phyloP scores from a whole-genome alignment of 1,140 invertebrate species.

The Reticulitermes speratus region DNA sequence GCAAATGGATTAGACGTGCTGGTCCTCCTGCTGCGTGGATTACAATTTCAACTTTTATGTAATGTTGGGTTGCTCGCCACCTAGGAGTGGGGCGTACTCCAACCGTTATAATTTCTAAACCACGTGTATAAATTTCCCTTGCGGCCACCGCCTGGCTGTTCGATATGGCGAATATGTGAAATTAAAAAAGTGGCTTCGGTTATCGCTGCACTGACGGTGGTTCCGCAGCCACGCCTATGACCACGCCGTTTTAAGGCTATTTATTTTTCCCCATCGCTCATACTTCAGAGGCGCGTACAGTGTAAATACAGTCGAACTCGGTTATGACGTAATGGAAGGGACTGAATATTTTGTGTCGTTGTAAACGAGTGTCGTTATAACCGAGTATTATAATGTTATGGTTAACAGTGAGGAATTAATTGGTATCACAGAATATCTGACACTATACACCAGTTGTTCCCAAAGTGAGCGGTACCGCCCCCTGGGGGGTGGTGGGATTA shows the following conservation, averaged over 20 bases:
- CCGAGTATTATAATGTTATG: no score
- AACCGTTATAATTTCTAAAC: background rate
- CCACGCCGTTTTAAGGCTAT: background rate
- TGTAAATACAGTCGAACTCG: background rate
- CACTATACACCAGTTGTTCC: no score
- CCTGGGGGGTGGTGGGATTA: no score
- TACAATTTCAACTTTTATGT: background rate
- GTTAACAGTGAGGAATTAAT: no score
- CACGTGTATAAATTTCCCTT: slow-evolving; percentile 6
- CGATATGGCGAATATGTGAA: slow-evolving; percentile 11
- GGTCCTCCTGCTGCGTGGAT: background rate
- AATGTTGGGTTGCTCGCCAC: background rate
- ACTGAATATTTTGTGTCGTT: no score
- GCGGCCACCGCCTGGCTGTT: background rate
- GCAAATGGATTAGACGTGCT: background rate
- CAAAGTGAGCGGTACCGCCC: no score
- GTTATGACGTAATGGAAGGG: no score
- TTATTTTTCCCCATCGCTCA: background rate
- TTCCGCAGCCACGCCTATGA: background rate
- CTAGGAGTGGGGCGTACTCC: background rate
- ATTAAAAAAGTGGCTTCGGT: background rate
- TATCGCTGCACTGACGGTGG: background rate
- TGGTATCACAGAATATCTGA: no score
- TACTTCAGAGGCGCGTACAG: background rate
- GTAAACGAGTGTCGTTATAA: no score